These are phyloP conservation scores for Mobula birostris DNA, from an alignment of 2,113 vertebrate species.

Conservation along the genomic window DNA sequence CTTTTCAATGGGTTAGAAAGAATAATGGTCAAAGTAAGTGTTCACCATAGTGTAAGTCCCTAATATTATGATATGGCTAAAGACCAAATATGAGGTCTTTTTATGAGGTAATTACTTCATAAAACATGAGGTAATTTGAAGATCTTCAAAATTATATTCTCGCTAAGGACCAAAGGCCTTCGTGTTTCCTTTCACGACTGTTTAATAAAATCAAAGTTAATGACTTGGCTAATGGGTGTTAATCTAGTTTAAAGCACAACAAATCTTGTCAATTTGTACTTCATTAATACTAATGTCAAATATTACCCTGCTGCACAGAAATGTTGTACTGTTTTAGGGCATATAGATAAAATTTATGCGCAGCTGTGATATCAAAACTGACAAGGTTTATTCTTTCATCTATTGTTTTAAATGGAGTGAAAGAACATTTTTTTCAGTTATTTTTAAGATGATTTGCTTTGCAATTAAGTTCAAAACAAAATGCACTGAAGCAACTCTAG, in stretches of 20 bases:
- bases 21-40: background rate
- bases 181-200: background rate
- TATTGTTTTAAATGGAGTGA: too few relatives aligned
- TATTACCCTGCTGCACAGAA: background rate
- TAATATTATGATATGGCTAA: background rate
- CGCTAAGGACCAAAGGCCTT: background rate
- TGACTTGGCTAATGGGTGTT: background rate
- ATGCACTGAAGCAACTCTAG: background rate
- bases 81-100: background rate
- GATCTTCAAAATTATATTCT: background rate
- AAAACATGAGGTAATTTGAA: too few relatives aligned
- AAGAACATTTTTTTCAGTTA: background rate
- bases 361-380: background rate
- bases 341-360: background rate
- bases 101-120: too few relatives aligned
- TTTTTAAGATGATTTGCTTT: background rate
- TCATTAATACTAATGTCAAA: background rate
- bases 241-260: background rate
- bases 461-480: background rate
- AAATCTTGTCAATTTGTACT: background rate
- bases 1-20: background rate
- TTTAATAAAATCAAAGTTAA: background rate
- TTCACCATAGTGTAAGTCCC: background rate
- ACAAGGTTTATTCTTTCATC: background rate
- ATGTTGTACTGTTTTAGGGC: background rate